Base-by-base conservation (phyloP, 2,888 invertebrate species). In the Disparrhopalites patrizii region DNA sequence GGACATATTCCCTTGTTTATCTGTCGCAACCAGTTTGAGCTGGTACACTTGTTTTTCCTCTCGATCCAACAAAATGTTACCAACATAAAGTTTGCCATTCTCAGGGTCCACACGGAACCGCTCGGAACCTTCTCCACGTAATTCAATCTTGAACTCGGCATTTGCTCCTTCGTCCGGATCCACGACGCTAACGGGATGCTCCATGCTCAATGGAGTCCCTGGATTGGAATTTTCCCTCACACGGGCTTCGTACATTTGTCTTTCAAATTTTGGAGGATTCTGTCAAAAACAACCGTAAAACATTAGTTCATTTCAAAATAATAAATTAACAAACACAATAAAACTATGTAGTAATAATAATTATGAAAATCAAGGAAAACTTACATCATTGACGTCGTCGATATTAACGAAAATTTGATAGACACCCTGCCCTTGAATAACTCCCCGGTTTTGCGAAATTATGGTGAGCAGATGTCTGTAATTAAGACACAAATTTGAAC, bases 351-450 rank as follows among this genome's bases (percentile, higher is more conserved):
- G 43, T 15, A 36, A 15, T 4, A 52, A 33, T 33, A 20, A 20
- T 33, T 55, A 7, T 31, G 18, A n/a, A 47, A 18, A 40, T 5
- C 13, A 3, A n/a, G 20, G 13, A 27, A 47, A 20, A 50, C 63
- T 55, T 47, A 63, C 63, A 76, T 93, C 93, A 76, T 93, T 93
- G 68, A 90, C 90, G 77, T 93, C 93, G 68, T 90, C 89, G 0
- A 93, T 90, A 62, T 86, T 82, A 31, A 93, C 84, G 13, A 86
- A 87, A 0, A 90, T 81, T 83, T 90, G 90, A 77, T 89, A 90
- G 65, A 90, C 87, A 1, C 88, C 89, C 56, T 87, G 87, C 7
- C 86, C 86, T 69, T 86, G 85, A 68, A 84, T 78, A 3, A 80
- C 77, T 7, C 89, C 89, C 77, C 87, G 85, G 25, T 82, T 85